phyloP scores from a whole-genome alignment of 1,140 invertebrate genomes.

The Pseudomyrmex sp. region DNA sequence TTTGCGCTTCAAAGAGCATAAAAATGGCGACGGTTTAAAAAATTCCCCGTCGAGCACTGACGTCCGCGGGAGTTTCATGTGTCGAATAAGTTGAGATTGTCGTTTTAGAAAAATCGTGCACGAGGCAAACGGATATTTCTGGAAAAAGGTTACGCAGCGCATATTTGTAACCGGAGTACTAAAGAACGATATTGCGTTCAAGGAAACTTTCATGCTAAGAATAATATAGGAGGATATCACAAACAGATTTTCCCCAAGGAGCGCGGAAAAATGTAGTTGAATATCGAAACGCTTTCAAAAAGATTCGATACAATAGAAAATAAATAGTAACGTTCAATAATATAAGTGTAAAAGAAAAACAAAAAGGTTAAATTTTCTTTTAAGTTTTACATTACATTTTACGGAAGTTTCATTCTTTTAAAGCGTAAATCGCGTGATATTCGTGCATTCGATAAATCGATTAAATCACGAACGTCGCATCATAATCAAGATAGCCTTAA shows the following conservation, averaged over 20 bases:
- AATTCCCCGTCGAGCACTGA: conserved; percentile 17
- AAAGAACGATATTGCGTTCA: background rate
- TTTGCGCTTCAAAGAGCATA: conserved; percentile 64
- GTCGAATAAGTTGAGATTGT: conserved; percentile 49
- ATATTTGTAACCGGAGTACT: conserved; percentile 40
- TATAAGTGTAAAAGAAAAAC: background rate
- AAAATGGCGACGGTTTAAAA: conserved; percentile 57
- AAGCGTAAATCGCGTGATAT: conserved; percentile 16
- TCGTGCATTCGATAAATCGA: conserved; percentile 30
- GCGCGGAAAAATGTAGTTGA: background rate
- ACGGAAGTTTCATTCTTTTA: background rate
- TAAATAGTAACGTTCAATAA: conserved; percentile 9
- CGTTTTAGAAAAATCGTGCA: conserved; percentile 33
- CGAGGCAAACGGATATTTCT: background rate
- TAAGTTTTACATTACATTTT: background rate
- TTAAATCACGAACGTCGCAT: conserved; percentile 46
- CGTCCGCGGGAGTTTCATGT: conserved; percentile 30
- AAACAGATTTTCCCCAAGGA: conserved; percentile 27
- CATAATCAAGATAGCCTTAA: conserved; percentile 56
- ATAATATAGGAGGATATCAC: conserved; percentile 6
- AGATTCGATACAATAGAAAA: background rate
- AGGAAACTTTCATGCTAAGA: conserved; percentile 9
- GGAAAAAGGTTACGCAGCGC: background rate
- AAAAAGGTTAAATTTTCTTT: background rate
- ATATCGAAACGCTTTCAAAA: conserved; percentile 6